phyloP scores from a whole-genome alignment of 2,888 invertebrate genomes.

The Zaprionus lineosus region DNA sequence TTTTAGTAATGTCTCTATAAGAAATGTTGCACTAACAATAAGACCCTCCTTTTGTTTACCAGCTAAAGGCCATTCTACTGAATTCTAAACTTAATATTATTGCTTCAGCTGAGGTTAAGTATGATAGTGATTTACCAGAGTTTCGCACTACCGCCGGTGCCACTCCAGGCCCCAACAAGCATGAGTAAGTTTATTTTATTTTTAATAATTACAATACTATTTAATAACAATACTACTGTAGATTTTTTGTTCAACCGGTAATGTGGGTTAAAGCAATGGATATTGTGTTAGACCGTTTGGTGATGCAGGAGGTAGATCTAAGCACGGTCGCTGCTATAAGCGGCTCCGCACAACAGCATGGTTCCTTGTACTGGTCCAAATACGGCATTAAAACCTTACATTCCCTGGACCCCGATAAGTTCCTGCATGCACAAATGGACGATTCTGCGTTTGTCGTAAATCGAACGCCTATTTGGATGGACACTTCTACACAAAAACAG shows the following conservation, averaged over 20 bases:
- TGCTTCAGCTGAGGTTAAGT: constrained; percentile 92
- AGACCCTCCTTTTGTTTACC: constrained; percentile 79
- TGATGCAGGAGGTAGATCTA: constrained; percentile 92
- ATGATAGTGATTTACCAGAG: constrained; percentile 96
- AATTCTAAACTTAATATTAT: constrained; percentile 88
- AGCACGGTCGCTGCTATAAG: constrained; percentile 92
- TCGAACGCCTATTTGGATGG: constrained; percentile 98
- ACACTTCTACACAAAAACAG: constrained; percentile 85
- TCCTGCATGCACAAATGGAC: constrained; percentile 92
- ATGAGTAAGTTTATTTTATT: constrained; percentile 71
- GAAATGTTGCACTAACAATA: constrained; percentile 9
- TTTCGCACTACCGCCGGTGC: constrained; percentile 87
- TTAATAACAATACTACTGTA: constrained; percentile 67
- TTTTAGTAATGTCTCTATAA: constrained; percentile 43
- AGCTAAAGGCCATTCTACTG: constrained; percentile 95
- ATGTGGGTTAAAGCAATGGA: constrained; percentile 99
- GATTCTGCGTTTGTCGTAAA: constrained; percentile 89
- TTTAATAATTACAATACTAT: neutral
- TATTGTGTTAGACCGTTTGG: constrained; percentile 92
- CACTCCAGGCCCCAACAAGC: constrained; percentile 83
- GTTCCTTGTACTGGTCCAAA: constrained; percentile 96
- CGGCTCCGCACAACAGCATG: constrained; percentile 99
- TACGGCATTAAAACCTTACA: constrained; percentile 87
- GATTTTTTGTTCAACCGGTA: constrained; percentile 91
- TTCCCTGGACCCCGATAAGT: constrained; percentile 88